A percentile compares a stretch with the other conserved stretches of the same genome.
phyloP scores from a whole-genome alignment of 2,888 invertebrate genomes.

The Cephalotes varians region DNA sequence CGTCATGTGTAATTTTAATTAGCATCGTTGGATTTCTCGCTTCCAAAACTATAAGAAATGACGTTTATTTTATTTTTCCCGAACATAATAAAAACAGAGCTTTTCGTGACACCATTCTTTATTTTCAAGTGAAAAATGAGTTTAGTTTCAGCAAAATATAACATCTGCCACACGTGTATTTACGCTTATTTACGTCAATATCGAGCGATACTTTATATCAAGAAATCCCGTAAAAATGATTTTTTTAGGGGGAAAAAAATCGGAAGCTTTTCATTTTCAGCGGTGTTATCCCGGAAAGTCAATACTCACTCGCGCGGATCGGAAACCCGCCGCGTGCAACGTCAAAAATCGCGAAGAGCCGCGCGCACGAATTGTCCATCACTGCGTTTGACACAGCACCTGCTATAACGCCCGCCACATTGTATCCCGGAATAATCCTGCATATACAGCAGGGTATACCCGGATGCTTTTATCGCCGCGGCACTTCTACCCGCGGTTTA shows the following conservation, averaged over 20 bases:
- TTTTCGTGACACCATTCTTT: too few species aligned
- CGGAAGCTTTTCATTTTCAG: constrained; percentile 4
- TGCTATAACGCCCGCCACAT: constrained; percentile 50
- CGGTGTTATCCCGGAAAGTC: constrained; percentile 12
- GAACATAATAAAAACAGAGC: too few species aligned
- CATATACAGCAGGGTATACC: constrained; percentile 43
- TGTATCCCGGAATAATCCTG: constrained; percentile 33
- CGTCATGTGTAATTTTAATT: too few species aligned
- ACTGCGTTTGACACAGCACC: constrained; percentile 41
- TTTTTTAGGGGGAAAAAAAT: not conserved
- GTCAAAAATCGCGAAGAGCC: constrained; percentile 28
- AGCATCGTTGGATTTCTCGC: too few species aligned
- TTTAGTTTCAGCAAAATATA: constrained; percentile 17
- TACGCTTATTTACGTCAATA: constrained; percentile 5
- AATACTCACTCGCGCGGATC: constrained; percentile 24
- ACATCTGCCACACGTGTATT: not conserved
- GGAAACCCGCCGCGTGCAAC: constrained; percentile 4
- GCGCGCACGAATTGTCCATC: constrained; percentile 12
- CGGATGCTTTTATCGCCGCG: constrained; percentile 71
- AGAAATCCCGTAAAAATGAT: not conserved
- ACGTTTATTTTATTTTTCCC: too few species aligned
- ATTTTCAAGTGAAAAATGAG: not conserved
- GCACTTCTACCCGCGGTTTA: constrained; percentile 72
- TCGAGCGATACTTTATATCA: not conserved
- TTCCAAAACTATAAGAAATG: too few species aligned